Conservation (phyloP, 2,113 vertebrate genomes). For the Cynopterus brachyotis region DNA sequence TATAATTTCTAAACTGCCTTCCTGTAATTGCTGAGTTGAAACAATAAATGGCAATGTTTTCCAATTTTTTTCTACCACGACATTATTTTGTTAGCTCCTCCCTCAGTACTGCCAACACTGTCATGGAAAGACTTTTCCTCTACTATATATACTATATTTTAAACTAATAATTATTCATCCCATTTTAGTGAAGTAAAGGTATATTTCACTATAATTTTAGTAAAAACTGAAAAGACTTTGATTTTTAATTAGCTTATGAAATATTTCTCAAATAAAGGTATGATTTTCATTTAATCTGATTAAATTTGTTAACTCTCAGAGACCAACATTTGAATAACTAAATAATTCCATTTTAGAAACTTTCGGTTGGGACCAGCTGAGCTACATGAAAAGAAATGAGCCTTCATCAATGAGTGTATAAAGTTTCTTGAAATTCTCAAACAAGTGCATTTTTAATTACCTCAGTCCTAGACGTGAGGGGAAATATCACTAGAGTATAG, state of each 20-base stretch:
- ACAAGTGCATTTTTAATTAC: background rate
- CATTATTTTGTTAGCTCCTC: background rate
- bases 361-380: background rate
- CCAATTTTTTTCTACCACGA: background rate
- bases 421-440: background rate
- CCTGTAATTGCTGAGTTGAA: background rate
- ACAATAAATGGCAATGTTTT: background rate
- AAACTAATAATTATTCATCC: background rate
- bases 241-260: slow-evolving; percentile 28
- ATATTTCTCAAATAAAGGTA: slow-evolving; percentile 34
- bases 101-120: background rate
- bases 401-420: background rate
- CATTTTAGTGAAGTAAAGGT: slow-evolving; percentile 8
- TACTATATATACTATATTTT: background rate
- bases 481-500: background rate
- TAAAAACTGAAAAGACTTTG: slow-evolving; percentile 1
- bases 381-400: background rate
- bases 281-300: slow-evolving; percentile 26
- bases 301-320: slow-evolving; percentile 42
- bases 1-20: background rate
- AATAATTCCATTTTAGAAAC: background rate
- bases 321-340: slow-evolving; percentile 18
- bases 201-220: background rate
- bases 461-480: background rate
- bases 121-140: background rate